phyloP scores from a whole-genome alignment of 1,140 invertebrate genomes.

The Armadillidium nasatum region DNA sequence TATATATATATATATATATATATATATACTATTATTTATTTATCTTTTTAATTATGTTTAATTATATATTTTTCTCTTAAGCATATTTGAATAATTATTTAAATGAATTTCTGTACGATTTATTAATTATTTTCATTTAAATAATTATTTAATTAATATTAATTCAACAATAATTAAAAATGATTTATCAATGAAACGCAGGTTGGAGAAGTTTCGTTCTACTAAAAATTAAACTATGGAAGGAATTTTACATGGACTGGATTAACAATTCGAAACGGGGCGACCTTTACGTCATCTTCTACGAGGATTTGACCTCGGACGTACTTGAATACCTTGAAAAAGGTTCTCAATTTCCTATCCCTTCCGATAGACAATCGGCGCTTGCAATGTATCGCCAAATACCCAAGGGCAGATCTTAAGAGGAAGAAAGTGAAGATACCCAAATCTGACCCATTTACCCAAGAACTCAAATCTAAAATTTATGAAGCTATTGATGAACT shows the following conservation, averaged over 20 bases:
- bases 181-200: slow-evolving; percentile 14
- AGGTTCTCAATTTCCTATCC: slow-evolving; percentile 32
- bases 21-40: too few species aligned
- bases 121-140: neutral
- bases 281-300: slow-evolving; percentile 35
- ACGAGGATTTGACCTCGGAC: slow-evolving; percentile 36
- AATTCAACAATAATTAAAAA: neutral
- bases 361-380: slow-evolving; percentile 19
- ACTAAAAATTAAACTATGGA: slow-evolving; percentile 38
- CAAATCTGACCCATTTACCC: neutral
- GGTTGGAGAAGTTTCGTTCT: slow-evolving; percentile 42
- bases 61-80: too few species aligned
- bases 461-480: neutral
- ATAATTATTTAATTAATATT: neutral
- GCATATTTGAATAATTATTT: neutral
- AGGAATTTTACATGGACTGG: slow-evolving; percentile 44
- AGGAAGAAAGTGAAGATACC: slow-evolving; percentile 2
- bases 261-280: slow-evolving; percentile 11
- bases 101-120: neutral
- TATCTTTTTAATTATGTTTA: too few species aligned
- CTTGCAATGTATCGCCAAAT: slow-evolving; percentile 29
- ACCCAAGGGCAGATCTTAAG: slow-evolving; percentile 38
- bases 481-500: neutral
- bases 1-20: too few species aligned
- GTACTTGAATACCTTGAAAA: slow-evolving; percentile 28